Evolutionary conservation across 2,888 invertebrate genomes (phyloP), one percentile per base, ranked within the genome.

Genomic region (Sinelater perroti): DNA sequence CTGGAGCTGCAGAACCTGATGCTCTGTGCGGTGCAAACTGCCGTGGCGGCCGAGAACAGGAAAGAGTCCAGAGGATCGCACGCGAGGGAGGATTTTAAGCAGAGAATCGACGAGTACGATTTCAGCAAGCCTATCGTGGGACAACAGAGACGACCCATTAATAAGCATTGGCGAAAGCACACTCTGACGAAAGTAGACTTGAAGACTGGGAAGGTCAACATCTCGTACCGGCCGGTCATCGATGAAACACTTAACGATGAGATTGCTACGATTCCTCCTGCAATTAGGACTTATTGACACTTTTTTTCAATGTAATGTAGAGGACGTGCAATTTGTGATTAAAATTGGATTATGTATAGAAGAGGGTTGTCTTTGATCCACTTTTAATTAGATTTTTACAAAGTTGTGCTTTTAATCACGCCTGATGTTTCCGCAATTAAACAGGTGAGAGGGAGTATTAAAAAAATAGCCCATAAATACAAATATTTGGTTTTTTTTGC

Each of bases 21-120:
- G 82, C 78, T 95, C 61, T 96, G 95, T 79, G 92, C 98, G 0
- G 82, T 91, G 72, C 95, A 95, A 81, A 97, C 97, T 1, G 95
- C 98, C 68, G 86, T 89, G 61, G 87, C 86, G 0, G 99, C 99
- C 1, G 93, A 96, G 76, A 93, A 91, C 46, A 84, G 99, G 45
- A 95, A 97, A 78, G 99, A 99, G 82, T 95, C 95, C n/a, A 87
- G 99, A 57, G 99, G 99, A 3, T 98, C 99, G 8, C 99, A 99
- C 77, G 96, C 98, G 0, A 83, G 98, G 10, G 98, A 99, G 78
- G 99, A 99, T 81, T 98, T 88, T 80, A 93, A 93, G 80, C 82
- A 83, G 0, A 83, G 97, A 54, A 77, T 90, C 44, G 99, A 99
- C 77, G 98, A 99, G 79, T 90, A 83, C 69, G 97, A 99, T 80